Evolutionary conservation across 1,140 invertebrate genomes (phyloP).

Genomic region (Rhagoletis pomonella): DNA sequence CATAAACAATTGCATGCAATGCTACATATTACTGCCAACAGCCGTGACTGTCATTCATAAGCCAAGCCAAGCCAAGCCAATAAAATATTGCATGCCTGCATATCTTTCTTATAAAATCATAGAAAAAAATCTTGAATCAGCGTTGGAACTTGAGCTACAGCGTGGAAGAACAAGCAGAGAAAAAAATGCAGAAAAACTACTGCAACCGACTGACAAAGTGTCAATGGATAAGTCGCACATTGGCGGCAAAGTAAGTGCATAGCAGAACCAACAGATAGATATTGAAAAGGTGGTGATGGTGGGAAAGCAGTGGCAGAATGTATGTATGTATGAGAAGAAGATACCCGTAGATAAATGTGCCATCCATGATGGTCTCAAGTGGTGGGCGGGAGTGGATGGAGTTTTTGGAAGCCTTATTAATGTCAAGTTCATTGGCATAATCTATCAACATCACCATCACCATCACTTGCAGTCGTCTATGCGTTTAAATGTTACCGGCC

Average conservation of each 20-base stretch:
- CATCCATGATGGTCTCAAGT: neutral
- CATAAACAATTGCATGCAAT: conserved; percentile 20
- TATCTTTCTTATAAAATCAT: conserved; percentile 27
- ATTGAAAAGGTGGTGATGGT: too few relatives aligned
- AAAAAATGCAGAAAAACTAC: neutral
- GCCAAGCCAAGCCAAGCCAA: neutral
- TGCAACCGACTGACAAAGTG: conserved; percentile 20
- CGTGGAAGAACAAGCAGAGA: neutral
- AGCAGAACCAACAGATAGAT: neutral
- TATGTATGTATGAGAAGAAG: too few relatives aligned
- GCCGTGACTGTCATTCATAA: conserved; percentile 1
- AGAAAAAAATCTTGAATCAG: neutral
- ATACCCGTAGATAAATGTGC: neutral
- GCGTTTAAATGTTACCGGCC: conserved; percentile 15
- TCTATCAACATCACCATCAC: conserved; percentile 59
- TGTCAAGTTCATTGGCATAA: conserved; percentile 73
- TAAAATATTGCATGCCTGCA: conserved; percentile 32
- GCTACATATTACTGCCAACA: conserved; percentile 2
- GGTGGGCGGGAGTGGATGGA: neutral
- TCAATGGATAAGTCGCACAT: conserved; percentile 38
- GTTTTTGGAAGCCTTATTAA: conserved; percentile 67
- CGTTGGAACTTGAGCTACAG: neutral
- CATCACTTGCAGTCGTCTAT: neutral
- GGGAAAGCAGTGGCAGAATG: neutral
- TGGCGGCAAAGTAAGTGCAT: neutral